phyloP scores from a whole-genome alignment of 2,888 invertebrate species.

The Ethmia dodecea region DNA sequence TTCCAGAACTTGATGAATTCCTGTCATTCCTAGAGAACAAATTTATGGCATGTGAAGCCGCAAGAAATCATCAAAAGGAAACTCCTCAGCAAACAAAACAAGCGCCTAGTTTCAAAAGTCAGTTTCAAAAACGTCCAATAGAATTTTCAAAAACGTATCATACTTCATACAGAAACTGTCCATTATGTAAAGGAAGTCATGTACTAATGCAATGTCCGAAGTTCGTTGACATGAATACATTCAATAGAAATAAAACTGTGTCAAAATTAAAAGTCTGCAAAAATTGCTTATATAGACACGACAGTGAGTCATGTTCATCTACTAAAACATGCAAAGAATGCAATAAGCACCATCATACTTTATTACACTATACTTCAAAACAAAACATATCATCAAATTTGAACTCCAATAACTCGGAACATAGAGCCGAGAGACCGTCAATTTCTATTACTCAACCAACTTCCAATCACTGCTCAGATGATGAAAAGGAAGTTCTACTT shows the following conservation, averaged over 20 bases:
- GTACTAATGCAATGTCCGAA: not conserved
- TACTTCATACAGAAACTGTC: too few species aligned
- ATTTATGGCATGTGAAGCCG: too few species aligned
- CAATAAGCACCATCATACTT: conserved; percentile 8
- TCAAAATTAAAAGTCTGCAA: conserved; percentile 7
- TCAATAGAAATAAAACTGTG: too few species aligned
- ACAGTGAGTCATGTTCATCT: conserved; percentile 6
- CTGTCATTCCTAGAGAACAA: too few species aligned
- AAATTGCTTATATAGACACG: conserved; percentile 11
- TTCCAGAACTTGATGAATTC: too few species aligned
- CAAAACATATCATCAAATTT: too few species aligned
- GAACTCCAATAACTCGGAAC: too few species aligned
- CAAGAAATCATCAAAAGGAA: too few species aligned
- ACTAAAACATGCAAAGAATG: conserved; percentile 9
- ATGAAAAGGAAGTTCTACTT: not conserved
- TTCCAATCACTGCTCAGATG: not conserved
- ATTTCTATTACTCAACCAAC: conserved; percentile 1
- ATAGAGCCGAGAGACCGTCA: too few species aligned
- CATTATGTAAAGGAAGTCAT: not conserved
- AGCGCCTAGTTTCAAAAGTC: not conserved
- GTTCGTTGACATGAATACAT: conserved; percentile 6
- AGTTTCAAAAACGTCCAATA: too few species aligned
- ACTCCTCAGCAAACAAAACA: conserved; percentile 2
- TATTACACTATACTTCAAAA: conserved; percentile 8
- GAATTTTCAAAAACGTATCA: too few species aligned